A percentile compares a stretch with the other conserved stretches of the same genome.
These are phyloP conservation scores for Dolichopus griseipennis DNA, from an alignment of 2,888 invertebrate species.

Conservation along the genomic window DNA sequence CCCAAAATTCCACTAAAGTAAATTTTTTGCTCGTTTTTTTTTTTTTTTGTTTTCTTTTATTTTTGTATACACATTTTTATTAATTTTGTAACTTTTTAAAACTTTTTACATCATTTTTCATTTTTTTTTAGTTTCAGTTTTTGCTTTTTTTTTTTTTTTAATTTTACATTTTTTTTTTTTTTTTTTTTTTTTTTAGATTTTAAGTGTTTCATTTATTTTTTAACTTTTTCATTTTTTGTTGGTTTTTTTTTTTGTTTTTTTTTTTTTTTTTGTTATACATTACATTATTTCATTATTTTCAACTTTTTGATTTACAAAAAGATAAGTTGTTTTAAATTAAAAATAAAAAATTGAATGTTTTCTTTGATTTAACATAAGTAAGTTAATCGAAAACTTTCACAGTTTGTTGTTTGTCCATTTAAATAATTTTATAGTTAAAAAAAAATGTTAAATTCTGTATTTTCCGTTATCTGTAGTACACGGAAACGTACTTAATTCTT, in stretches of 20 bases:
- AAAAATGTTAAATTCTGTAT: not conserved
- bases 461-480: not conserved
- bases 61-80: slow-evolving; percentile 2
- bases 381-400: too few relatives aligned
- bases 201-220: too few relatives aligned
- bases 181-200: not conserved
- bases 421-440: too few relatives aligned
- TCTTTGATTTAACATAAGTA: too few relatives aligned
- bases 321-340: too few relatives aligned
- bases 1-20: not conserved
- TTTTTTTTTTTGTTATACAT: too few relatives aligned
- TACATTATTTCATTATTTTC: too few relatives aligned
- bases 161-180: not conserved
- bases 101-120: slow-evolving; percentile 6
- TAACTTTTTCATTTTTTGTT: too few relatives aligned
- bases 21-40: not conserved
- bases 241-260: too few relatives aligned
- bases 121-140: not conserved
- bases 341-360: too few relatives aligned
- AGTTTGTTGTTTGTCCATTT: too few relatives aligned
- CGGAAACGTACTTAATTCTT: not conserved
- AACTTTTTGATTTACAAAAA: too few relatives aligned
- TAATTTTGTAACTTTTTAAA: slow-evolving; percentile 1
- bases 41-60: not conserved
- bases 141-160: not conserved